Percentiles rank a stretch among this genome's conserved stretches.
Conservation (phyloP, 2,113 vertebrate genomes). For the Amblyopsis rosae region DNA sequence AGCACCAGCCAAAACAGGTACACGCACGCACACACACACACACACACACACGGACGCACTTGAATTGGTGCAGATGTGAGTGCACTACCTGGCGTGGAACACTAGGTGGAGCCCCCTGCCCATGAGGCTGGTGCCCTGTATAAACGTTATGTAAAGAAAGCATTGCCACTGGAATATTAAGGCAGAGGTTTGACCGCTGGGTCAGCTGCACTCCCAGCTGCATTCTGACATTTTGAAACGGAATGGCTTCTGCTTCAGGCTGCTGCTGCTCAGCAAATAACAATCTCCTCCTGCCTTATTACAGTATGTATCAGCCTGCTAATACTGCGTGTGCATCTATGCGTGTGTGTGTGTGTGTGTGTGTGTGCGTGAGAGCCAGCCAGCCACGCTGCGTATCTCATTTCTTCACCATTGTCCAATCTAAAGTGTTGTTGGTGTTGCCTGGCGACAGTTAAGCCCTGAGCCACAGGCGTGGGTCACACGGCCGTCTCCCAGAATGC, state of each 20-base stretch:
- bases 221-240: conserved; percentile 65
- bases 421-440: neutral
- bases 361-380: too few relatives aligned
- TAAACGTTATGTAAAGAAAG: neutral
- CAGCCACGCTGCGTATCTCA: too few relatives aligned
- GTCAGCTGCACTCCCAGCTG: conserved; percentile 40
- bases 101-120: too few relatives aligned
- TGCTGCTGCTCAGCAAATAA: conserved; percentile 49
- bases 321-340: conserved; percentile 36
- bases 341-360: neutral
- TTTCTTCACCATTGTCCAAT: neutral
- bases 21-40: neutral
- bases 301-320: conserved; percentile 20
- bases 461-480: conserved; percentile 8
- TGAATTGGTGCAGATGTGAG: neutral
- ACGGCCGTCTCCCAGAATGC: conserved; percentile 16
- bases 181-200: conserved; percentile 36
- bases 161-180: conserved; percentile 38
- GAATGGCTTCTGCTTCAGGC: conserved; percentile 18
- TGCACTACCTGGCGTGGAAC: too few relatives aligned
- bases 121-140: neutral
- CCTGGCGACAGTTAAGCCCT: conserved; percentile 5
- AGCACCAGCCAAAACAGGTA: conserved; percentile 93
- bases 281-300: conserved; percentile 21
- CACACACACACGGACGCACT: neutral